phyloP scores from a whole-genome alignment of 2,797 vertebrate genomes.

The Diceros bicornis region DNA sequence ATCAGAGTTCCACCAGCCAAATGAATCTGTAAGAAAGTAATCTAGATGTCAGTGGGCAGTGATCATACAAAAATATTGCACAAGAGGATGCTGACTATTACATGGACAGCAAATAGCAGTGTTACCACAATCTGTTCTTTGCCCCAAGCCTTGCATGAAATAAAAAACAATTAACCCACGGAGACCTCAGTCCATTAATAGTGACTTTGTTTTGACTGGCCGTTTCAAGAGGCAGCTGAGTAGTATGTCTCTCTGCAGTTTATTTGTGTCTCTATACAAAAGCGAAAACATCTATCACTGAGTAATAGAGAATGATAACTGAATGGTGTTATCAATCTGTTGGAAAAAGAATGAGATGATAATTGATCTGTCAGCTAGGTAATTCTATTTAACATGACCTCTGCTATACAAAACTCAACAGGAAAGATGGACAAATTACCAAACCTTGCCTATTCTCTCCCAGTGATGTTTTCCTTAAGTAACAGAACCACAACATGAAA shows the following conservation, averaged over 20 bases:
- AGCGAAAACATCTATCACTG: background rate
- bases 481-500: background rate
- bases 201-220: background rate
- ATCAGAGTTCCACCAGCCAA: background rate
- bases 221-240: background rate
- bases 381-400: background rate
- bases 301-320: background rate
- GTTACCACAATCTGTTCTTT: background rate
- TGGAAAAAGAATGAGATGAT: background rate
- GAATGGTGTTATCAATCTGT: background rate
- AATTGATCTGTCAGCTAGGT: background rate
- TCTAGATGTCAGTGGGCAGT: background rate
- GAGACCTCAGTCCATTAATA: background rate
- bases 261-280: background rate
- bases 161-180: background rate
- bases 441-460: background rate
- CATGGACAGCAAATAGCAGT: background rate
- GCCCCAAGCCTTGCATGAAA: background rate
- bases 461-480: background rate
- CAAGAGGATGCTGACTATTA: background rate
- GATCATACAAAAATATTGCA: background rate
- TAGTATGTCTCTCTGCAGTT: background rate
- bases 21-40: conserved; percentile 4
- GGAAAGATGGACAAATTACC: background rate
- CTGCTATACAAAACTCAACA: background rate